A percentile compares a stretch with the other conserved stretches of the same genome.
Evolutionary conservation across 2,888 invertebrate species (phyloP).

Genomic region (Chironomus tentans): DNA sequence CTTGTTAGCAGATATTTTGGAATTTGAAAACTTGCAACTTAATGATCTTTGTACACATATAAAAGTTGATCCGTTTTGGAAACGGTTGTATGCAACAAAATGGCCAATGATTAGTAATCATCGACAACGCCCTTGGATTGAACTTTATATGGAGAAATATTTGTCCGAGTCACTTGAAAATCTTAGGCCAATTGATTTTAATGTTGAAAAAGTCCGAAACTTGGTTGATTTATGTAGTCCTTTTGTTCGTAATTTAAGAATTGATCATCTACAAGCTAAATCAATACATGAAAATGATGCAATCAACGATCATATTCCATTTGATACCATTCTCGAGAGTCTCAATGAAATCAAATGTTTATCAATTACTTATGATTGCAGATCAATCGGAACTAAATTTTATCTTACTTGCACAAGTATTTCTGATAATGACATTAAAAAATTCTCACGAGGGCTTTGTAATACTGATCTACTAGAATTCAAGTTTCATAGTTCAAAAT

Average conservation of each 20-base stretch:
- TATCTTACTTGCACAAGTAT: conserved; percentile 40
- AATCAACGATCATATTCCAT: conserved; percentile 39
- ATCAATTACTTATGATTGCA: conserved; percentile 39
- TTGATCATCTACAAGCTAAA: conserved; percentile 38
- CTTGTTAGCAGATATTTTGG: conserved; percentile 38
- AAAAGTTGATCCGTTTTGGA: conserved; percentile 40
- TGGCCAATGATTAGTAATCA: conserved; percentile 33
- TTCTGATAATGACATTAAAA: conserved; percentile 36
- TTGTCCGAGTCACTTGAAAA: conserved; percentile 41
- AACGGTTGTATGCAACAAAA: conserved; percentile 36
- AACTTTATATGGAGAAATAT: conserved; percentile 42
- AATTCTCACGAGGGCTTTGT: conserved; percentile 37
- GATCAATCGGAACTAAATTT: conserved; percentile 39
- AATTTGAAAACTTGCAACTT: conserved; percentile 35
- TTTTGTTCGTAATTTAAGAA: conserved; percentile 39
- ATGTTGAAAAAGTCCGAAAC: conserved; percentile 36
- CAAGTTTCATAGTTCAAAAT: conserved; percentile 39
- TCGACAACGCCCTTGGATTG: conserved; percentile 36
- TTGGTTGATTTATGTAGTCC: conserved; percentile 39
- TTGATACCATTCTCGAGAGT: conserved; percentile 40
- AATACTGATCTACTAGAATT: conserved; percentile 38
- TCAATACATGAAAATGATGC: conserved; percentile 22
- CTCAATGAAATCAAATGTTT: conserved; percentile 39
- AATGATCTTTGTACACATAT: conserved; percentile 37
- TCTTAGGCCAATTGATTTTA: conserved; percentile 38